Base-by-base conservation (phyloP, 1,140 invertebrate genomes). In the Drosophila chauvacae region DNA sequence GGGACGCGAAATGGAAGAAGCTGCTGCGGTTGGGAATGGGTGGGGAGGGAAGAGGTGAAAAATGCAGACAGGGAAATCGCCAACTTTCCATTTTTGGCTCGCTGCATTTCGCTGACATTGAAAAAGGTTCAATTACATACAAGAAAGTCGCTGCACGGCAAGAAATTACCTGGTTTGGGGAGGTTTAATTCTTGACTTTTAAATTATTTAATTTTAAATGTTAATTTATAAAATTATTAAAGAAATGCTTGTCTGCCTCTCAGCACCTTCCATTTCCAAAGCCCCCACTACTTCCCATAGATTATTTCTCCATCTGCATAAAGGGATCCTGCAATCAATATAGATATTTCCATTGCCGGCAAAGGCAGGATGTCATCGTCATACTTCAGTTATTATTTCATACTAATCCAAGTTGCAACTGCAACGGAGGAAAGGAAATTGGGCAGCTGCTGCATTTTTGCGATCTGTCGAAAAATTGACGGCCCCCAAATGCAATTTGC, bases 71-170 rank as follows among this genome's bases (percentile, higher is more conserved):
- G 57, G 58, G 63, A 81, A 68, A 65, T 77, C 58, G 62, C 50
- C 64, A 86, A 62, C 53, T 81, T 53, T 76, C 68, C 20, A 14
- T 30, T 47, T 57, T 58, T 70, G 50, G 41, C 45, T 56, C 7
- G 23, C 26, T 70, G 50, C 69, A 81, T 81, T 86, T 58, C 45
- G 73, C 50, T 81, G 81, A 85, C 81, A 85, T 81, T 85, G 81
- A 85, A 68, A 73, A 74, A 51, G 66, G 72, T 50, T 62, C 50
- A 48, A 30, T 33, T 39, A n/a, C 53, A 44, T 41, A 11, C n/a
- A 53, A 57, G 30, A n/a, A 58, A 33, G 41, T 47, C 16, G 33
- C 33, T 33, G 9, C 39, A 39, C 1, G 33, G 13, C 18, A 41
- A 16, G 35, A 53, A 57, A 50, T 37, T 20, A 16, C 4, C 13